These are phyloP conservation scores for Eulemur rubriventer DNA, from an alignment of 2,797 vertebrate genomes.

Conservation along the genomic window DNA sequence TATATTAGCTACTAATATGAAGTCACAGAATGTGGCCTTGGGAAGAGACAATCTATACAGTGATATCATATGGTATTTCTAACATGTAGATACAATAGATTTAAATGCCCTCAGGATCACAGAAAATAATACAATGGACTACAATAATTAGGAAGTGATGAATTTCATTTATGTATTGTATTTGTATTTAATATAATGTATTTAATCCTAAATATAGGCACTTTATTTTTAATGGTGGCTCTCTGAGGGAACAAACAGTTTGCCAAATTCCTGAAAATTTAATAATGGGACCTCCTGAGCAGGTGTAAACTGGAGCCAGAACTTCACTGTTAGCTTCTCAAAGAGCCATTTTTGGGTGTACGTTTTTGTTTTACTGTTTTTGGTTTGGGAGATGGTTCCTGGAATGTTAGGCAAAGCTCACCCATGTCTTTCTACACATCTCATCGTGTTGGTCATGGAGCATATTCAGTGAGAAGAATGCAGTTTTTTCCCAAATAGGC, in stretches of 20 bases:
- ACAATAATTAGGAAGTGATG: background rate
- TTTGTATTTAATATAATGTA: constrained; percentile 21
- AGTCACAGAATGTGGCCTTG: background rate
- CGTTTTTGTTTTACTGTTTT: constrained; percentile 7
- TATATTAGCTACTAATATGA: background rate
- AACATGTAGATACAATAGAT: background rate
- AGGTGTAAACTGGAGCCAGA: background rate
- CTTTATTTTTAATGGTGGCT: constrained; percentile 24
- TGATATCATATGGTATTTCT: background rate
- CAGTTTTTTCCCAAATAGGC: background rate
- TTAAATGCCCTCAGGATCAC: background rate
- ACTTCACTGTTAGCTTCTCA: background rate
- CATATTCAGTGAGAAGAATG: background rate
- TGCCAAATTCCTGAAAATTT: constrained; percentile 27
- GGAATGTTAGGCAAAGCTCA: background rate
- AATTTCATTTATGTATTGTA: background rate
- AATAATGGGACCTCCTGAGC: background rate
- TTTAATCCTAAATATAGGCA: constrained; percentile 43
- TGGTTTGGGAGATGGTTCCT: background rate
- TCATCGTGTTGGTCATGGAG: background rate
- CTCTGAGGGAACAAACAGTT: background rate
- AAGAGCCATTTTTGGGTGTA: background rate
- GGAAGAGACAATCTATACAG: background rate
- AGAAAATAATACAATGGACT: background rate
- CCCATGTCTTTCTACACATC: background rate